These are phyloP conservation scores for Drosophila maculinotata DNA, from an alignment of 2,888 invertebrate genomes.

Conservation along the genomic window DNA sequence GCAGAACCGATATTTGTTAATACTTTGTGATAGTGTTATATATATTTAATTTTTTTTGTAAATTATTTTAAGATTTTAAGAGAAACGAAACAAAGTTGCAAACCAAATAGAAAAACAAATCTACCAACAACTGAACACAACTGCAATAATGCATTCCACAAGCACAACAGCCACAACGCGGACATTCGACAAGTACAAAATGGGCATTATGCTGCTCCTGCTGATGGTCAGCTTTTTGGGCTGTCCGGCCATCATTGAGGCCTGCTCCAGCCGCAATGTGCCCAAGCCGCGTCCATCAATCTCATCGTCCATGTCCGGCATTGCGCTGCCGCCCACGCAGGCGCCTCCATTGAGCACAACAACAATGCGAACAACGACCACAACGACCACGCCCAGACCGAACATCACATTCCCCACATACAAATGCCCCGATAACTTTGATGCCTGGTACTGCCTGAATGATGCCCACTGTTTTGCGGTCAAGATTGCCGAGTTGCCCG, in stretches of 20 bases:
- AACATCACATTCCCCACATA: constrained; percentile 98
- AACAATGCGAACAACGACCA: constrained; percentile 87
- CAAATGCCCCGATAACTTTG: constrained; percentile 96
- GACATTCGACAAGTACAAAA: constrained; percentile 35
- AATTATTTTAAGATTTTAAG: constrained; percentile 28
- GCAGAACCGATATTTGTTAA: constrained; percentile 41
- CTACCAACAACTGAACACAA: background rate
- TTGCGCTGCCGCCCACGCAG: constrained; percentile 61
- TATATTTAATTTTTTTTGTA: constrained; percentile 13
- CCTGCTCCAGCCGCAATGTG: constrained; percentile 87
- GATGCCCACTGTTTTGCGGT: constrained; percentile 97
- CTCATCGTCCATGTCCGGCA: constrained; percentile 75
- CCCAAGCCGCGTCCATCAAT: constrained; percentile 90
- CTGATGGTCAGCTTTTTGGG: constrained; percentile 50
- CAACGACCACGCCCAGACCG: constrained; percentile 93
- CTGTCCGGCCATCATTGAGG: constrained; percentile 66
- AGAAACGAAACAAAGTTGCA: constrained; percentile 44
- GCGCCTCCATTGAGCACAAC: constrained; percentile 46
- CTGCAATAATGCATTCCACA: constrained; percentile 71
- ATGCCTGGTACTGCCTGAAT: constrained; percentile 97
- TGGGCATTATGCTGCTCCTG: constrained; percentile 44
- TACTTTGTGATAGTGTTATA: constrained; percentile 52
- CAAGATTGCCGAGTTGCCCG: constrained; percentile 95
- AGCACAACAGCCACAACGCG: constrained; percentile 28
- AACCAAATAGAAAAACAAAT: constrained; percentile 47